Base-by-base conservation (phyloP, 2,888 invertebrate species). In the Eretmocerus hayati region DNA sequence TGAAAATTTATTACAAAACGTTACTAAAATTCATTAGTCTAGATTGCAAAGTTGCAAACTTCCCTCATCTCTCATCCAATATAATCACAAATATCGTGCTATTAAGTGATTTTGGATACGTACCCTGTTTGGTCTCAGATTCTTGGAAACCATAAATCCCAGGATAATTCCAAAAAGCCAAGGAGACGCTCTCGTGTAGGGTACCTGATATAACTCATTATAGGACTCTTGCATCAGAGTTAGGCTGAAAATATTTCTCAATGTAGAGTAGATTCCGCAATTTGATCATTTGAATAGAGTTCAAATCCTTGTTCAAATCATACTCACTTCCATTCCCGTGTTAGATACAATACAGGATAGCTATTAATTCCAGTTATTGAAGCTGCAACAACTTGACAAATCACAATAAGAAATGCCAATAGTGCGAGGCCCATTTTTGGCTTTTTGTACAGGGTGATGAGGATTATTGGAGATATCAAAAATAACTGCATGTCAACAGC, bases 401-500 rank as follows among this genome's bases (percentile, higher is more conserved):
- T 11, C 26, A 26, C 6, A 9, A 26, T 26, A 2, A 66, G 40
- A 1, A 61, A 5, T 5, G 56, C 44, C 3, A 68, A 53, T 45
- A 66, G 61, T 2, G 61, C 36, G 41, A 65, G 61, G 16, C 73
- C 72, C 19, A 70, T 41, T 52, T 59, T 65, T 5, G 69, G 69
- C 57, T 64, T 68, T 48, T 66, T 69, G 59, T 71, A 72, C 23
- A 79, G 56, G 0, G 76, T 73, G 45, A 74, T 73, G 3, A 80
- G 65, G 48, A 80, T 65, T 3, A 80, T 53, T 2, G 79, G 80
- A 2, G 80, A 76, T n/a, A 79, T 50, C 56, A 77, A 67, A 57
- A 75, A 79, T 30, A 80, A 60, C 58, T 81, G 80, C 56, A 77
- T 78, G 57, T 80, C 80, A n/a, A 79, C 75, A 4, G 77, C 74